Evolutionary conservation across 2,888 invertebrate genomes (phyloP), one percentile per base, ranked within the genome.

Genomic region (Drosophila longiperda): DNA sequence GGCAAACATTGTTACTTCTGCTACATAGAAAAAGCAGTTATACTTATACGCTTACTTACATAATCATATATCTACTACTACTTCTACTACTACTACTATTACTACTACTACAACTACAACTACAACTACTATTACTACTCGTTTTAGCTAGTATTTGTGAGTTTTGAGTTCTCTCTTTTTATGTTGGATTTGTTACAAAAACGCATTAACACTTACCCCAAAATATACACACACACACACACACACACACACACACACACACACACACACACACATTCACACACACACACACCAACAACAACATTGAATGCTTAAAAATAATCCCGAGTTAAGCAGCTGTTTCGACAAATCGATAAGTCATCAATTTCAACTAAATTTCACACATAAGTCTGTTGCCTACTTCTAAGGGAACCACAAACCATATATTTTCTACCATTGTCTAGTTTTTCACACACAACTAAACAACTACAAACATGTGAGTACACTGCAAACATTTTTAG

Each of bases 331-430:
- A 15, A 29, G 49, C 63, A 73, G 75, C 66, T 74, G 72, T 65
- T 64, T 50, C 64, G 59, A 62, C 66, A 45, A 74, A 74, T 70
- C 78, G 70, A 78, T 73, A 76, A 65, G 53, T 40, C 76, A 77
- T 78, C 74, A 60, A 78, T 70, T 66, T 54, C 48, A 62, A 50
- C 42, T 32, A 67, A 70, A 71, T 57, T 66, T 59, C 23, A 12
- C 40, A 32, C 40, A 66, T 20, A 52, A 58, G 66, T 65, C 11
- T 63, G 52, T 82, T 82, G 82, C 84, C 82, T 71, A 80, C 78
- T 73, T 75, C 62, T 58, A 23, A 33, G 77, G 49, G 40, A 3
- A 34, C 32, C 32, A 33, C 40, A 66, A 66, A 74, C 49, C 17
- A 45, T 12, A 52, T 7, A 55, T 59, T 62, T 57, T 11, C 72